Conservation (phyloP, 2,797 vertebrate species). For the Lepidocolaptes lacrymiger region DNA sequence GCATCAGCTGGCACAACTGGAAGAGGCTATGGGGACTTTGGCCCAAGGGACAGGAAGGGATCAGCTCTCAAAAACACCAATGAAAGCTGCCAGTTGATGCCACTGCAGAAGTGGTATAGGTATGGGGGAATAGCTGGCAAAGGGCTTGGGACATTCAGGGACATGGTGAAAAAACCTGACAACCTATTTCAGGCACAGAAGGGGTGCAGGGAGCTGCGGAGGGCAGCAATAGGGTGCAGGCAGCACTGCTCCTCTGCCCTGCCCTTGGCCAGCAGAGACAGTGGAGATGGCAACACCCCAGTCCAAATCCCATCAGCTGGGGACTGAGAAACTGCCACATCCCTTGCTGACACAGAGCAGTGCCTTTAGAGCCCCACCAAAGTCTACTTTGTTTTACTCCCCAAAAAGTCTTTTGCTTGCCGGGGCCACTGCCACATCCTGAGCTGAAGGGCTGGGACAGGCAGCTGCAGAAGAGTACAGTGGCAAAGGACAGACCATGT, state of each 20-base stretch:
- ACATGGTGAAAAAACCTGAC: not conserved
- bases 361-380: not conserved
- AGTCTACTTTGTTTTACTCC: not conserved
- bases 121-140: not conserved
- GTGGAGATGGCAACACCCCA: not conserved
- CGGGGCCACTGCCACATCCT: not conserved
- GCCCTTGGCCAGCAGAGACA: fast-evolving
- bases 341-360: not conserved
- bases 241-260: not conserved
- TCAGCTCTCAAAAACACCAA: not conserved
- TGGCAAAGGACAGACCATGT: fast-evolving
- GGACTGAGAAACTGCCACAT: not conserved
- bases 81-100: not conserved
- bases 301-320: not conserved
- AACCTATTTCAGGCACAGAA: not conserved
- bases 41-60: not conserved
- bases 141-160: not conserved
- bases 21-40: not conserved
- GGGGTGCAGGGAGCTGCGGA: not conserved
- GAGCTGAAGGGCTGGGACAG: not conserved
- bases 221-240: not conserved
- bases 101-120: not conserved
- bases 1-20: not conserved
- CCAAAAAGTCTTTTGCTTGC: not conserved
- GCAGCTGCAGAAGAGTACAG: not conserved